A percentile compares a stretch with the other conserved stretches of the same genome.
Conservation (phyloP, 2,888 invertebrate genomes). For the Dicranocentrus wangi region DNA sequence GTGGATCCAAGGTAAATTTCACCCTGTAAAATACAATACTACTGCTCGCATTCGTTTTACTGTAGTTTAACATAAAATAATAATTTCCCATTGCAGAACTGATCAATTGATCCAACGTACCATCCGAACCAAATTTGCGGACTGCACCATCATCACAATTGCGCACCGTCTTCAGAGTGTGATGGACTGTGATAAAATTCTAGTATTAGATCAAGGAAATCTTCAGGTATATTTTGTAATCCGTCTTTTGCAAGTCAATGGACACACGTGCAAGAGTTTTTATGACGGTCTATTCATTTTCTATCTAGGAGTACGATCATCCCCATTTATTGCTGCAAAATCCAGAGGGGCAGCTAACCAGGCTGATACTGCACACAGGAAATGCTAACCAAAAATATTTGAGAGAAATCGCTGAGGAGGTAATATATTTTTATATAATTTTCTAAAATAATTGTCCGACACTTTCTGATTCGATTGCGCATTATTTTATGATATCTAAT, state of each 20-base stretch:
- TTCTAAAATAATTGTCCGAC: too few relatives aligned
- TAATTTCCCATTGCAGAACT: conserved; percentile 77
- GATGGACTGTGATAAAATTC: conserved; percentile 82
- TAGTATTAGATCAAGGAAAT: conserved; percentile 37
- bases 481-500: too few relatives aligned
- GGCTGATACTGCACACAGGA: conserved; percentile 83
- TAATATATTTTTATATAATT: too few relatives aligned
- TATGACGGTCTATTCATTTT: conserved; percentile 73
- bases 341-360: conserved; percentile 79
- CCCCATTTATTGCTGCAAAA: conserved; percentile 82
- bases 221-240: conserved; percentile 76
- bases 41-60: neutral
- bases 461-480: too few relatives aligned
- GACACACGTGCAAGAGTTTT: neutral
- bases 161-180: conserved; percentile 93
- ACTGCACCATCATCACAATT: conserved; percentile 91
- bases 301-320: conserved; percentile 82
- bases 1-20: conserved; percentile 81
- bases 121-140: conserved; percentile 84
- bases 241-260: neutral
- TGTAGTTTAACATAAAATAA: neutral
- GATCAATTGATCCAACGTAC: conserved; percentile 89
- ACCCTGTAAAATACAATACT: too few relatives aligned
- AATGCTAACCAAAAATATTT: conserved; percentile 80
- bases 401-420: conserved; percentile 80